Conservation (phyloP, 1,140 invertebrate genomes). For the Drosophila varians region DNA sequence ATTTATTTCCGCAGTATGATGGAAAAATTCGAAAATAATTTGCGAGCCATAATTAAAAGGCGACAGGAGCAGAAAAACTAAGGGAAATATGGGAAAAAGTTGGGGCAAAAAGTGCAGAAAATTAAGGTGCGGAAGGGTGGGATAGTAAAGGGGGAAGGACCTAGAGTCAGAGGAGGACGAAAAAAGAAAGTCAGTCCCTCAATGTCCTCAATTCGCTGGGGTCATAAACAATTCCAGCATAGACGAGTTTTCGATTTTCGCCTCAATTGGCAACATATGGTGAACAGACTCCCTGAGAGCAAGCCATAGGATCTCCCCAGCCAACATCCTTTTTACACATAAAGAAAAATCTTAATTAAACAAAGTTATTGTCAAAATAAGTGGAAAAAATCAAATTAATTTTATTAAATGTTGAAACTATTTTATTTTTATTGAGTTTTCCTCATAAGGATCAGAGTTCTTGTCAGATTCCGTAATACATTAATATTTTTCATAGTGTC, state of each 20-base stretch:
- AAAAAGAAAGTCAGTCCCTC: conserved; percentile 38
- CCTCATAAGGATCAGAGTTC: not conserved
- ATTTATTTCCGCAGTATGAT: conserved; percentile 79
- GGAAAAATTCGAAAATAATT: conserved; percentile 81
- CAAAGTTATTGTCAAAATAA: too few species aligned
- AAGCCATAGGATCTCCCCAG: conserved; percentile 8
- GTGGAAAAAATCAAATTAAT: too few species aligned
- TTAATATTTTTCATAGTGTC: conserved; percentile 23
- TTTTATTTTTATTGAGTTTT: too few species aligned
- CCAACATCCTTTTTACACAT: conserved; percentile 11
- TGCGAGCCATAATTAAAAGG: conserved; percentile 79
- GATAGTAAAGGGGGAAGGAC: conserved; percentile 1
- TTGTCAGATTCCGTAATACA: not conserved
- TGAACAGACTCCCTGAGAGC: conserved; percentile 53
- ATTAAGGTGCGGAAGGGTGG: conserved; percentile 7
- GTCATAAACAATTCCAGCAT: conserved; percentile 74
- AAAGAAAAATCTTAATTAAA: too few species aligned
- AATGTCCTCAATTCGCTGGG: conserved; percentile 47
- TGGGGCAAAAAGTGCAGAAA: conserved; percentile 33
- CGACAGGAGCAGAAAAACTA: conserved; percentile 48
- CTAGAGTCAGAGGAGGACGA: not conserved
- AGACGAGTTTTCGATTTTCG: conserved; percentile 80
- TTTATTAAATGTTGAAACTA: too few species aligned
- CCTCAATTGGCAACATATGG: conserved; percentile 81
- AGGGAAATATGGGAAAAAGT: conserved; percentile 44